Conservation (phyloP, 2,888 invertebrate genomes). For the Laothoe populi region DNA sequence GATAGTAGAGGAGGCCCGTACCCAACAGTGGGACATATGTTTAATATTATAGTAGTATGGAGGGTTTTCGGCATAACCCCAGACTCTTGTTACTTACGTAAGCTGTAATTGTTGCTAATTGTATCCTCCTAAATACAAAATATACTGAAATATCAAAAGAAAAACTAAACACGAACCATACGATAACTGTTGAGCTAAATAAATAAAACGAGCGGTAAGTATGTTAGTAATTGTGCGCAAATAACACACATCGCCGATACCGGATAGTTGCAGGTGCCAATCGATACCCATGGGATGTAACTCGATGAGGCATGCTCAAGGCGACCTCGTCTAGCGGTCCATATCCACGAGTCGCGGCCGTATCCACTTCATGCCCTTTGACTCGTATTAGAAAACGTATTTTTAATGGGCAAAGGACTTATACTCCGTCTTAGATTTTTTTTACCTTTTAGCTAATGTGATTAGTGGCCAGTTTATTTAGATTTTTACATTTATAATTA, state of each 20-base stretch:
- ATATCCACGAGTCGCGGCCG: constrained; percentile 45
- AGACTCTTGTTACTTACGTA: no score
- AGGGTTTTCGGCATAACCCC: no score
- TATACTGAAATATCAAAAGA: not conserved
- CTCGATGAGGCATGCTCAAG: constrained; percentile 54
- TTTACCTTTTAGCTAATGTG: not conserved
- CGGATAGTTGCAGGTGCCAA: constrained; percentile 62
- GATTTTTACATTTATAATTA: no score
- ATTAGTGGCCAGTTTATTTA: not conserved
- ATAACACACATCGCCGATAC: constrained; percentile 47
- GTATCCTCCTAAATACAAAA: no score
- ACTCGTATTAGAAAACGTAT: constrained; percentile 1
- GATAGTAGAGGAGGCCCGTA: no score
- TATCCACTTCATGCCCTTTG: constrained; percentile 21
- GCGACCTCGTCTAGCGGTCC: constrained; percentile 56
- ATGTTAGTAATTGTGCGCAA: constrained; percentile 25
- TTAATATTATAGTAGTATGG: no score
- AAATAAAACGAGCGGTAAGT: constrained; percentile 1
- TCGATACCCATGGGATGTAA: constrained; percentile 77
- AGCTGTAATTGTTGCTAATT: no score
- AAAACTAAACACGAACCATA: not conserved
- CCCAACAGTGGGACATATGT: no score
- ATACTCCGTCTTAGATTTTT: not conserved
- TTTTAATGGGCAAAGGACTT: not conserved
- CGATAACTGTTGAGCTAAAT: not conserved